Conservation (phyloP, 2,797 vertebrate genomes). For the Coregonus ussuriensis region DNA sequence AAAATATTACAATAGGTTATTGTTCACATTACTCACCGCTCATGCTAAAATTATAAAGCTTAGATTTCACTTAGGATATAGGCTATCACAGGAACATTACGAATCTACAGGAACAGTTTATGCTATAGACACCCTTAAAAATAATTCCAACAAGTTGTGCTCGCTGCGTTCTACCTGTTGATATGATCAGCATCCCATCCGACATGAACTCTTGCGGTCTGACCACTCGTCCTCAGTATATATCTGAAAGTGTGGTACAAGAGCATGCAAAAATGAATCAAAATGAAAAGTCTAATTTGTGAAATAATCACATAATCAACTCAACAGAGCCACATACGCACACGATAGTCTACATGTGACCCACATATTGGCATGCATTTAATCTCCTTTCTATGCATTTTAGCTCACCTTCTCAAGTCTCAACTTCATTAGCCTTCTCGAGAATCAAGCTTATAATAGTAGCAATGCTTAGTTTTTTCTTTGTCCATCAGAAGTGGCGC, state of each 20-base stretch:
- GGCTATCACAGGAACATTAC: not conserved
- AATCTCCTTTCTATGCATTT: not conserved
- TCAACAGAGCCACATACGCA: not conserved
- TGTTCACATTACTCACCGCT: not conserved
- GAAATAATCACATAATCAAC: not conserved
- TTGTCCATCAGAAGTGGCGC: conserved; percentile 8
- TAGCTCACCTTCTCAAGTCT: not conserved
- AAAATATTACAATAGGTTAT: not conserved
- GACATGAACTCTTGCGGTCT: not conserved
- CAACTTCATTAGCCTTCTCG: not conserved
- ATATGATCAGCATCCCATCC: conserved; percentile 15
- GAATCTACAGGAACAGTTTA: not conserved
- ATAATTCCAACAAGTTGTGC: not conserved
- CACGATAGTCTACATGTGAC: not conserved
- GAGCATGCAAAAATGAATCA: not conserved
- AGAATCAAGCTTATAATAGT: not conserved
- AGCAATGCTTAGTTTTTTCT: not conserved
- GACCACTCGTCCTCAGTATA: not conserved
- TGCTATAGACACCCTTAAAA: not conserved
- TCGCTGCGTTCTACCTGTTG: conserved; percentile 63
- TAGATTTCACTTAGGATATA: not conserved
- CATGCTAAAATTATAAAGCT: not conserved
- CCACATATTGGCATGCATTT: not conserved
- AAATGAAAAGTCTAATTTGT: not conserved
- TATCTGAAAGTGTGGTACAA: conserved; percentile 1